Evolutionary conservation across 2,113 vertebrate species (phyloP), one percentile per base, ranked within the genome.

Genomic region (Eubucco bourcierii): DNA sequence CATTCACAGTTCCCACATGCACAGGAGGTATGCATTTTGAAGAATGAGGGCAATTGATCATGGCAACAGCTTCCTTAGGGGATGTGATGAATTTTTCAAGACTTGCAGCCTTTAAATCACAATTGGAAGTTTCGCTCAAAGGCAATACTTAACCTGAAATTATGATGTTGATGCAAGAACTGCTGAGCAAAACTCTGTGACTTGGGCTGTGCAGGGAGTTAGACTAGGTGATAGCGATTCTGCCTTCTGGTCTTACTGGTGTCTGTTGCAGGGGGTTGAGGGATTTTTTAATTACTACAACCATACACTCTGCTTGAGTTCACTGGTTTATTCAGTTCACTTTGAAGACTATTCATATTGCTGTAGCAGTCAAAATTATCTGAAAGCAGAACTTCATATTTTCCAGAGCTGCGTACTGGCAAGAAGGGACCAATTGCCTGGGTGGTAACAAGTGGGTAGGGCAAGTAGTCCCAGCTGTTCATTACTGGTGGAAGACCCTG

Each of bases 91-190:
- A 60, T 84, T 84, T 72, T 87, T 93, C 52, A 80, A 77, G 52
- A 80, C 41, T 92, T 60, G 33, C 19, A 66, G 81, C 67, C 72
- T 89, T 87, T 90, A 87, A 87, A 90, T 87, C 41, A 90, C 23
- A 67, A 20, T 11, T 82, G 72, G 27, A 70, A 83, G 19, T 58
- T 87, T 84, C 80, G 65, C 71, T 77, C 21, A 83, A 85, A 93
- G 60, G 16, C 31, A 31, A 4, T 52, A n/a, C 23, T 82, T 94
- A 85, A 33, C 63, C 18, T 87, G 46, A 66, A 92, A 89, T 83
- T 47, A 74, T 14, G 14, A n/a, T 74, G 37, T 39, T 56, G 46
- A 44, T 85, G 28, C 23, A 80, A 44, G 37, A 74, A 47, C 44
- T 80, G 33, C 47, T 37, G 13, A 33, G 14, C 25, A 86, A 66